These are phyloP conservation scores for Muntiacus muntjak DNA, from an alignment of 2,113 vertebrate genomes.

Conservation along the genomic window DNA sequence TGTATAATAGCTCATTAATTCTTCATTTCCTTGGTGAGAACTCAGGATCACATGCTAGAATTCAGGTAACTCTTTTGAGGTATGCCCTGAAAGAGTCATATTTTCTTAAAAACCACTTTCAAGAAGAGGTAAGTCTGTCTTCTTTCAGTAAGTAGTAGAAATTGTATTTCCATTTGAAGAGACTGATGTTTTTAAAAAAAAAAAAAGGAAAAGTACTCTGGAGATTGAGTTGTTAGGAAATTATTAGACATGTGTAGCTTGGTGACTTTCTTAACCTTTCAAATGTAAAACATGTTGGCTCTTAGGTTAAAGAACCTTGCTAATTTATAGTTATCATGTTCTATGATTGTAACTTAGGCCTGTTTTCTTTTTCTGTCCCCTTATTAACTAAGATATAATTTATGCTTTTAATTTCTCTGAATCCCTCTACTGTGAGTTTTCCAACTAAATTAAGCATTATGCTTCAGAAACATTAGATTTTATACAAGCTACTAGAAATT, in stretches of 20 bases:
- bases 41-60: not conserved
- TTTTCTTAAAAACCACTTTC: slow-evolving; percentile 10
- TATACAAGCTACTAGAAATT: not conserved
- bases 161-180: slow-evolving; percentile 30
- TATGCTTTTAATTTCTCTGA: slow-evolving; percentile 44
- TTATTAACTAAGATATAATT: slow-evolving; percentile 42
- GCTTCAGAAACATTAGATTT: slow-evolving; percentile 9
- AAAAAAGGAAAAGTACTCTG: not conserved
- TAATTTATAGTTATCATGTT: slow-evolving; percentile 31
- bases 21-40: slow-evolving; percentile 20
- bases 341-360: slow-evolving; percentile 18
- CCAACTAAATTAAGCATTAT: slow-evolving; percentile 2
- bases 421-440: slow-evolving; percentile 15
- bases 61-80: slow-evolving; percentile 33
- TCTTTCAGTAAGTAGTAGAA: not conserved
- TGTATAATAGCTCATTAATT: not conserved
- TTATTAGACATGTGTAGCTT: slow-evolving; percentile 32
- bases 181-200: not conserved
- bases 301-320: not conserved
- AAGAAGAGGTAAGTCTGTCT: slow-evolving; percentile 31
- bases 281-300: slow-evolving; percentile 36
- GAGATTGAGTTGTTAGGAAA: slow-evolving; percentile 52
- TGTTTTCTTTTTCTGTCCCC: slow-evolving; percentile 39
- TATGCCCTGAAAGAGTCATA: slow-evolving; percentile 11
- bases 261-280: slow-evolving; percentile 50